Evolutionary conservation across 2,113 vertebrate genomes (phyloP).

Genomic region (Lepus europaeus): DNA sequence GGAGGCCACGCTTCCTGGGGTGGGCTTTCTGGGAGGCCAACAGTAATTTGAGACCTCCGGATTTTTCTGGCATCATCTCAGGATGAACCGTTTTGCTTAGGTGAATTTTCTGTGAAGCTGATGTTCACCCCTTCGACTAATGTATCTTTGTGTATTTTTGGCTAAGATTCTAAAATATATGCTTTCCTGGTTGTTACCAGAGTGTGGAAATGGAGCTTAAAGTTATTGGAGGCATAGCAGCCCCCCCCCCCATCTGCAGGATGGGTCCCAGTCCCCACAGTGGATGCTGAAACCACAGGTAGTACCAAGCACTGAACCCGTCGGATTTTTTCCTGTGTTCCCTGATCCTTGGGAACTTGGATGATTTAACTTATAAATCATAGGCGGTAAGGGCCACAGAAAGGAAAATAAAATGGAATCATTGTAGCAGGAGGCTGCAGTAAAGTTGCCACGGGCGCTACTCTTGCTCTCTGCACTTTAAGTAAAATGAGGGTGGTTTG

Average conservation of each 20-base stretch:
- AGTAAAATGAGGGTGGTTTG: neutral
- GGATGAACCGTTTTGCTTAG: neutral
- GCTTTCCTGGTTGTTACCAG: neutral
- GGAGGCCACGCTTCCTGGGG: fast-evolving
- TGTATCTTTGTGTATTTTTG: neutral
- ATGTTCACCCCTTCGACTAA: neutral
- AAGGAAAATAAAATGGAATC: neutral
- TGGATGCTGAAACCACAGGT: neutral
- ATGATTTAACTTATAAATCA: neutral
- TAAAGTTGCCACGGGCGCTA: neutral
- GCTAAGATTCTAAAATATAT: neutral
- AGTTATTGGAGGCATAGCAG: neutral
- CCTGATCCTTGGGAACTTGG: neutral
- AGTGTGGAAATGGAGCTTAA: neutral
- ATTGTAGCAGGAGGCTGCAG: neutral
- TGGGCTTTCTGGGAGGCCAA: neutral
- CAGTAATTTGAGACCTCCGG: neutral
- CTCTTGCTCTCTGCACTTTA: neutral
- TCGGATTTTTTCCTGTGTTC: too few species aligned
- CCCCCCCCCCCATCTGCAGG: too few species aligned
- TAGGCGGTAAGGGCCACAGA: neutral
- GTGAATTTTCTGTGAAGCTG: neutral
- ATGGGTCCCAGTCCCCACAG: too few species aligned
- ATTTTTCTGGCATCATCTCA: neutral
- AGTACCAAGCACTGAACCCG: neutral